Percentiles rank a stretch among this genome's conserved stretches.
phyloP scores from a whole-genome alignment of 2,797 vertebrate species.

The Xenops minutus region DNA sequence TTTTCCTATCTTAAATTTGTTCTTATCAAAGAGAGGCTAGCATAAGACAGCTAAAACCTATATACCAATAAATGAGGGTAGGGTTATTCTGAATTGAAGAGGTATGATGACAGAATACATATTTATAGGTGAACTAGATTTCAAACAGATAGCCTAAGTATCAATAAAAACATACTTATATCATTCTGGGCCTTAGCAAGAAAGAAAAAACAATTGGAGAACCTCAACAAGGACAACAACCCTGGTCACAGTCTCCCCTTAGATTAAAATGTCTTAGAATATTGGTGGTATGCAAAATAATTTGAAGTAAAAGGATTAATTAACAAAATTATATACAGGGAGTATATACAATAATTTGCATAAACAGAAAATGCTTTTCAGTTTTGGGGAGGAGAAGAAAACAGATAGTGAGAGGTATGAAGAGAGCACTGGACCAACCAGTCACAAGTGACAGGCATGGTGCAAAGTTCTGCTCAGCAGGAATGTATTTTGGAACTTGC shows the following conservation, averaged over 20 bases:
- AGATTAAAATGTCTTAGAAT: neutral
- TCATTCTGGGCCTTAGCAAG: neutral
- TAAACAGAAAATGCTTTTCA: neutral
- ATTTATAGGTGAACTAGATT: neutral
- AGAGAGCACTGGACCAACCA: neutral
- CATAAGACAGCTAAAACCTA: neutral
- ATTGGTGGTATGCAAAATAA: neutral
- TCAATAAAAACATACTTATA: neutral
- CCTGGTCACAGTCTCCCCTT: neutral
- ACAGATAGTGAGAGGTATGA: neutral
- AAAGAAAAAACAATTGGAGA: neutral
- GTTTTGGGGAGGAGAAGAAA: neutral
- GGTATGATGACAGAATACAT: neutral
- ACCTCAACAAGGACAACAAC: neutral
- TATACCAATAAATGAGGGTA: neutral
- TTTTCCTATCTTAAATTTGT: neutral
- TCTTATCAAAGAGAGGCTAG: neutral
- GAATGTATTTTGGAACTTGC: neutral
- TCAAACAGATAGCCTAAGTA: neutral
- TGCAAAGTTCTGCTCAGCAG: neutral
- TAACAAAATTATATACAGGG: neutral
- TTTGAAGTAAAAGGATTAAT: neutral
- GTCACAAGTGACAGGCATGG: neutral
- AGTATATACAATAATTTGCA: neutral
- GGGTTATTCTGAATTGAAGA: neutral